Conservation (phyloP, 2,113 vertebrate genomes). For the Channa argus region DNA sequence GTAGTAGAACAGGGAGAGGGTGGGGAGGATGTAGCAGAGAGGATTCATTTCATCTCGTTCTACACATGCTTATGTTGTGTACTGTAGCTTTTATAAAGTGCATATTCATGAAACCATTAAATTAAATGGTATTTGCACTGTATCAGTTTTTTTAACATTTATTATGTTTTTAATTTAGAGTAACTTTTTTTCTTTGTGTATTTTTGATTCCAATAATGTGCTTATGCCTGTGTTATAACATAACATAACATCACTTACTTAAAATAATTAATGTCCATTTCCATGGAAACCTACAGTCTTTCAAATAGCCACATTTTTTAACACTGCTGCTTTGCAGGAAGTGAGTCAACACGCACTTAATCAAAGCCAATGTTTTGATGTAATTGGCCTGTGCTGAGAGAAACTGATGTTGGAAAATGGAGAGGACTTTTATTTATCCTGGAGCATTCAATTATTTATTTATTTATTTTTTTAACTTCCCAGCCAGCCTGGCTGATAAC, state of each 20-base stretch:
- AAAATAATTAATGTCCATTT: not conserved
- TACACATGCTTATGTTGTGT: too few species aligned
- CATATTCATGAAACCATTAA: too few species aligned
- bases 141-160: not conserved
- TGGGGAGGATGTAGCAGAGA: too few species aligned
- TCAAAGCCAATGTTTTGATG: conserved; percentile 23
- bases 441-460: conserved; percentile 10
- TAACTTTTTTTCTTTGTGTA: not conserved
- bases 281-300: not conserved
- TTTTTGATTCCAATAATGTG: not conserved
- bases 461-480: conserved; percentile 6
- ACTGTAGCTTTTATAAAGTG: not conserved
- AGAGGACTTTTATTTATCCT: conserved; percentile 17
- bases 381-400: conserved; percentile 30
- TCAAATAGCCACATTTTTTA: not conserved
- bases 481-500: conserved; percentile 20
- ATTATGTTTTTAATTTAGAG: not conserved
- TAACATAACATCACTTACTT: not conserved
- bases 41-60: too few species aligned
- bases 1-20: too few species aligned
- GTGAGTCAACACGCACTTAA: conserved; percentile 19
- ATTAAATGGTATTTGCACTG: not conserved
- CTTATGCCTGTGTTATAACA: not conserved
- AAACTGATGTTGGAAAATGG: conserved; percentile 21
- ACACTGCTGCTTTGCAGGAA: not conserved